These are phyloP conservation scores for Clarias batrachus DNA, from an alignment of 2,113 vertebrate species.

Conservation along the genomic window DNA sequence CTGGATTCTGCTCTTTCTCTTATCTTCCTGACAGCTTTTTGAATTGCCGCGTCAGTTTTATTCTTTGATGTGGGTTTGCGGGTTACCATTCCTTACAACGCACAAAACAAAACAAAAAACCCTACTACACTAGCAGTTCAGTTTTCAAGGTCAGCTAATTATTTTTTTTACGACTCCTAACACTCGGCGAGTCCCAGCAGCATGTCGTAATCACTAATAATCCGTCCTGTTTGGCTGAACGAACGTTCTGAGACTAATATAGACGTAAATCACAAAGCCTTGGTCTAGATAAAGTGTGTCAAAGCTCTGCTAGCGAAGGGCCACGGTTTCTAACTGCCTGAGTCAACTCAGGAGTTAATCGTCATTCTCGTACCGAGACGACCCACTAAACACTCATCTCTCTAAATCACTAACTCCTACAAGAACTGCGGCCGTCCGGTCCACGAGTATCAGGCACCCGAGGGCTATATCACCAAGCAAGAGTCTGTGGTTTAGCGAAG, in stretches of 20 bases:
- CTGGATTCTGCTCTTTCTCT: conserved; percentile 25
- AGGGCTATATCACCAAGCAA: not conserved
- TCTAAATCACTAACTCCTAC: not conserved
- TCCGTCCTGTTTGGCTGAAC: conserved; percentile 16
- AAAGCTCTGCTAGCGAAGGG: not conserved
- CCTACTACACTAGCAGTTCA: not conserved
- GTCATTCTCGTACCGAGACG: not conserved
- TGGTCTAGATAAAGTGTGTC: not conserved
- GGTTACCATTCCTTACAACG: not conserved
- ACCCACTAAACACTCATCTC: conserved; percentile 10
- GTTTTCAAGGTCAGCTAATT: conserved; percentile 4
- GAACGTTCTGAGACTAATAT: conserved; percentile 26
- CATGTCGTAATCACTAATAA: conserved; percentile 51
- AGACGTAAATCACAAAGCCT: not conserved
- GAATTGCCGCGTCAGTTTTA: not conserved
- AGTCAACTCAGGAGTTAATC: not conserved
- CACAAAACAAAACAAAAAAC: not conserved
- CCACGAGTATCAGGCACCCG: not conserved
- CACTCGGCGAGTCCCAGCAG: conserved; percentile 48
- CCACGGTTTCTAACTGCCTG: not conserved
- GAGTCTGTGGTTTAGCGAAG: conserved; percentile 1
- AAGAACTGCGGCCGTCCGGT: not conserved
- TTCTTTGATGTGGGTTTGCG: conserved; percentile 37
- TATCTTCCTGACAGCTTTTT: conserved; percentile 32
- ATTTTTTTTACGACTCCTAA: conserved; percentile 46